phyloP scores from a whole-genome alignment of 2,797 vertebrate genomes.

The Trematomus bernacchii region DNA sequence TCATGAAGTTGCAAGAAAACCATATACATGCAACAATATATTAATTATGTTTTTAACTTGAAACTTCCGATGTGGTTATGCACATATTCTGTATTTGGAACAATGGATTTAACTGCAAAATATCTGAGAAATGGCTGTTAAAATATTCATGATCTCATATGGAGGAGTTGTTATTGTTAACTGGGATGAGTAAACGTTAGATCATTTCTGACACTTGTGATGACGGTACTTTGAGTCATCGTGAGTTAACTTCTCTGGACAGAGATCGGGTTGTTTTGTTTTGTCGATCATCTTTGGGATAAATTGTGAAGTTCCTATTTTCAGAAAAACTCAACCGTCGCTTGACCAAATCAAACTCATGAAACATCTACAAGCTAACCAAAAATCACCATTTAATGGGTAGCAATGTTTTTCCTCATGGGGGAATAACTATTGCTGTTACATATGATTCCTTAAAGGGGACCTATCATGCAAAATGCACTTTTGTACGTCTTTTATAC shows the following conservation, averaged over 20 bases:
- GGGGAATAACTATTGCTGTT: background rate
- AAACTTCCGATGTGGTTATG: background rate
- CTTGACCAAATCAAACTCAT: background rate
- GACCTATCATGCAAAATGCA: no score
- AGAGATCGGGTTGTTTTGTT: background rate
- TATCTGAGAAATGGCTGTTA: background rate
- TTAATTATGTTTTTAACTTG: background rate
- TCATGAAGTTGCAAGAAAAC: background rate
- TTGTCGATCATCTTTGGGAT: background rate
- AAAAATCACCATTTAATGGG: background rate
- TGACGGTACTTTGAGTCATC: slow-evolving; percentile 41
- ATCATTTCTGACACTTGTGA: slow-evolving; percentile 30
- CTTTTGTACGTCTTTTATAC: no score
- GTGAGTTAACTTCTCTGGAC: slow-evolving; percentile 3
- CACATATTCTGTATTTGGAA: background rate
- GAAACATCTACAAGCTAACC: background rate
- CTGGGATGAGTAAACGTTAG: slow-evolving; percentile 33
- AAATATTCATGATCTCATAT: background rate
- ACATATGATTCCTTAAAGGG: background rate
- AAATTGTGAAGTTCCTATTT: background rate
- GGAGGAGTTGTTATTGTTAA: slow-evolving; percentile 3
- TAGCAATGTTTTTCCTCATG: background rate
- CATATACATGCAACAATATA: background rate
- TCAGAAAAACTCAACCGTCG: background rate
- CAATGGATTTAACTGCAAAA: background rate